Evolutionary conservation across 2,797 vertebrate genomes (phyloP).

Genomic region (Parambassis ranga): DNA sequence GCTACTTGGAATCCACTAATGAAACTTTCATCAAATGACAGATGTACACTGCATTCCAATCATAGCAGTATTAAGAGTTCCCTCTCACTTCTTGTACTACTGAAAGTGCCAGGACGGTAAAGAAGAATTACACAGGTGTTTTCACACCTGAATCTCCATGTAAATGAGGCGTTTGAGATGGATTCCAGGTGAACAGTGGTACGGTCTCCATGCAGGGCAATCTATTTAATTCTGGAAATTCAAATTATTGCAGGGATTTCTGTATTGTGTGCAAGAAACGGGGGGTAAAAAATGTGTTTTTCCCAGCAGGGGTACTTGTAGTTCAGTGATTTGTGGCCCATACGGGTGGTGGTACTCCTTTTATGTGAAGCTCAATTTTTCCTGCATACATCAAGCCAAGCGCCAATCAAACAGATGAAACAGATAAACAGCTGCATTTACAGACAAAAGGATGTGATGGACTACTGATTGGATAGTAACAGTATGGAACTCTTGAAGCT

Average conservation of each 20-base stretch:
- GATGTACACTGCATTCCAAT: background rate
- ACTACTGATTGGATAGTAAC: background rate
- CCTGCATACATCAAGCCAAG: background rate
- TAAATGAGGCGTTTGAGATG: background rate
- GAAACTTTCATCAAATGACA: background rate
- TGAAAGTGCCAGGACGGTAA: background rate
- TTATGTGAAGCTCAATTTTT: background rate
- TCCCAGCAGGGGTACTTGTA: background rate
- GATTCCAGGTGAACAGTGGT: background rate
- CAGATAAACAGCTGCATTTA: constrained; percentile 18
- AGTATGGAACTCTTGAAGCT: background rate
- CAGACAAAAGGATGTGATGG: constrained; percentile 3
- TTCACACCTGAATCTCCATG: background rate
- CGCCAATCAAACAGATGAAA: constrained; percentile 22
- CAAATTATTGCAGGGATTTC: background rate
- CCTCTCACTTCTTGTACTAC: background rate
- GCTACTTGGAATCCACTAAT: background rate
- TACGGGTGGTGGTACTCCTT: background rate
- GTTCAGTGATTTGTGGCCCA: background rate
- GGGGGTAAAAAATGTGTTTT: background rate
- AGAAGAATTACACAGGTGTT: background rate
- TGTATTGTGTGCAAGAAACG: background rate
- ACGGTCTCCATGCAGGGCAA: background rate
- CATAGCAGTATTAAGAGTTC: background rate
- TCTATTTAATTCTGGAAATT: background rate